Conservation (phyloP, 2,113 vertebrate species). For the Hymenochirus boettgeri region DNA sequence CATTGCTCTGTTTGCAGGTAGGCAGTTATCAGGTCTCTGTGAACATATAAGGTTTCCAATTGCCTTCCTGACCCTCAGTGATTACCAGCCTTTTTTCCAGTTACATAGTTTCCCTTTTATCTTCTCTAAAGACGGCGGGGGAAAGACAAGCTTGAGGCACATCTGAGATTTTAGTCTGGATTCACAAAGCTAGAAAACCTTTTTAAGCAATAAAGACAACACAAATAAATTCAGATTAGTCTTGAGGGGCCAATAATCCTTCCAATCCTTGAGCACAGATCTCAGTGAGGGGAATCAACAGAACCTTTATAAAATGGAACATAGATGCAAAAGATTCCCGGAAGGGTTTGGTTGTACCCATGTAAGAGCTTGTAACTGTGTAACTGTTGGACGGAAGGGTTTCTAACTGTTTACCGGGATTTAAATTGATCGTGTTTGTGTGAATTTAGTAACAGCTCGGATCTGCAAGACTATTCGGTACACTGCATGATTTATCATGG, state of each 20-base stretch:
- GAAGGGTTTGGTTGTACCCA: not conserved
- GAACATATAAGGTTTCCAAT: not conserved
- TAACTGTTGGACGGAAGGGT: not conserved
- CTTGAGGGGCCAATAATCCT: constrained; percentile 10
- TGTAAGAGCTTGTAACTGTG: not conserved
- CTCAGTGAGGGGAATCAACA: not conserved
- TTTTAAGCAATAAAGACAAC: constrained; percentile 23
- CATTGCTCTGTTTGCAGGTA: constrained; percentile 86
- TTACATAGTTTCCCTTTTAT: not conserved
- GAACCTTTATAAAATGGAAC: not conserved
- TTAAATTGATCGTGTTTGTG: not conserved
- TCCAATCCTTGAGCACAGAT: constrained; percentile 4
- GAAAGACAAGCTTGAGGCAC: not conserved
- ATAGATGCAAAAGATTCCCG: not conserved
- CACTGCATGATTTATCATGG: not conserved
- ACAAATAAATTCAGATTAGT: constrained; percentile 25
- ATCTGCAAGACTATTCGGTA: not conserved
- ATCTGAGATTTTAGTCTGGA: not conserved
- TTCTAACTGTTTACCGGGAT: not conserved
- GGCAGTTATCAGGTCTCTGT: not conserved
- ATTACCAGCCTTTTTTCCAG: not conserved
- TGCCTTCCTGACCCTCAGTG: not conserved
- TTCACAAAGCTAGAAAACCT: not conserved
- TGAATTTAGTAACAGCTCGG: not conserved
- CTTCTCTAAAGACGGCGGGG: not conserved